Base-by-base conservation (phyloP, 2,888 invertebrate species). In the Epinotia brunnichana region DNA sequence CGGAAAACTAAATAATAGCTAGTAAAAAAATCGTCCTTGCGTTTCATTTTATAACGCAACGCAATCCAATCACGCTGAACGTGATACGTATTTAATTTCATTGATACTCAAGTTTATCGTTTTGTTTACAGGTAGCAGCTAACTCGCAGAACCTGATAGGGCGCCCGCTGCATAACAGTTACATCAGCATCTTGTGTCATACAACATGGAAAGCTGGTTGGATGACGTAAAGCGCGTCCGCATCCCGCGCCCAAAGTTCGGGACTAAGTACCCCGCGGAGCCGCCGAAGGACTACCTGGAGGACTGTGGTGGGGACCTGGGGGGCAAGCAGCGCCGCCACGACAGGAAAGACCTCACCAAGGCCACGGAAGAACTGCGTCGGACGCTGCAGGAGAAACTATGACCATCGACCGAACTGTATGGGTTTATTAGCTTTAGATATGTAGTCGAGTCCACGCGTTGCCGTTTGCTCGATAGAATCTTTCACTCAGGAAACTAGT, bases 221-320 rank as follows among this genome's bases (percentile, higher is more conserved):
- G 95, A 95, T 77, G 97, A 97, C 87, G 96, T 97, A 62, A 97
- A 97, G 87, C 95, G 96, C 78, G 95, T 97, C 76, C 94, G 96
- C 80, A 97, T 97, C 81, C 97, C 97, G 35, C 94, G 97, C 77
- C 97, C 97, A 5, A 97, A 97, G 93, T 97, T 97, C 83, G 95
- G 95, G 64, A 94, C 94, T 79, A 95, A 93, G 82, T 95, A 94
- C 80, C 96, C 96, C 71, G 95, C 93, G 73, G 96, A 96, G 82
- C 96, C 96, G 17, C 96, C 96, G 13, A 96, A 97, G 87, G 97
- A 97, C 86, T 97, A 97, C 87, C 94, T 95, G 79, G 95, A 96
- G 76, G 95, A 95, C 69, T 90, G 88, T 72, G 94, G 94, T 70
- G 94, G 93, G 63, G 90, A 95, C 57, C 92, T 95, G 76, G 89